Base-by-base conservation (phyloP, 2,797 vertebrate species). In the Sebastes hubbsi region DNA sequence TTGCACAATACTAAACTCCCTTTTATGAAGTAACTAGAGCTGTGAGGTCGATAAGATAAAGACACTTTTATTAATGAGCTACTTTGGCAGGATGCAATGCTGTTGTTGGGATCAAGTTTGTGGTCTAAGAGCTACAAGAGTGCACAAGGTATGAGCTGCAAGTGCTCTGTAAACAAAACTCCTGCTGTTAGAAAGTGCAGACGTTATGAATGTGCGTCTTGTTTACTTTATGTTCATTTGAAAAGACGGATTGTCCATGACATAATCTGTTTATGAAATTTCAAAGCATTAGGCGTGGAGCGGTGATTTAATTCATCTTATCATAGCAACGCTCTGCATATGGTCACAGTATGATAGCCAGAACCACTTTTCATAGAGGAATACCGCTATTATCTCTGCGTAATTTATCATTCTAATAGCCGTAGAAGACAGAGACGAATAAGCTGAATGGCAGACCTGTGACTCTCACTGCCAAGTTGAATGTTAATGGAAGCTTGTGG, bases 341-440 rank as follows among this genome's bases (percentile, higher is more conserved):
- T 73, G 64, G 88, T 86, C 88, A 82, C 81, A 79, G 77, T 54
- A 8, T 49, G 81, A 86, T 77, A 82, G 60, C 76, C 70, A 30
- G 22, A 69, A 25, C 18, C 81, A 85, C 86, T 86, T 84, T 66
- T 89, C 80, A 85, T 14, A 4, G 13, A 60, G 71, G 62, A 82
- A 38, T 32, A 29, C 72, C 34, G 71, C 67, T 77, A 87, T 92
- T 89, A 88, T 85, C 81, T 83, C 38, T 22, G 22, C 22, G 79
- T 62, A 77, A 78, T 92, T 81, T 89, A 68, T 92, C 85, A 87
- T 73, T 76, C 58, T 89, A 86, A 93, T 86, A 73, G 85, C 78
- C 64, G 30, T 3, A 16, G 49, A 52, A 52, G 89, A 90, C 77
- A 67, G 3, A 73, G 84, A 94, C 80, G 29, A 76, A 91, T 86